Evolutionary conservation across 2,113 vertebrate species (phyloP), one percentile per base, ranked within the genome.

Genomic region (Emydocephalus ijimae): DNA sequence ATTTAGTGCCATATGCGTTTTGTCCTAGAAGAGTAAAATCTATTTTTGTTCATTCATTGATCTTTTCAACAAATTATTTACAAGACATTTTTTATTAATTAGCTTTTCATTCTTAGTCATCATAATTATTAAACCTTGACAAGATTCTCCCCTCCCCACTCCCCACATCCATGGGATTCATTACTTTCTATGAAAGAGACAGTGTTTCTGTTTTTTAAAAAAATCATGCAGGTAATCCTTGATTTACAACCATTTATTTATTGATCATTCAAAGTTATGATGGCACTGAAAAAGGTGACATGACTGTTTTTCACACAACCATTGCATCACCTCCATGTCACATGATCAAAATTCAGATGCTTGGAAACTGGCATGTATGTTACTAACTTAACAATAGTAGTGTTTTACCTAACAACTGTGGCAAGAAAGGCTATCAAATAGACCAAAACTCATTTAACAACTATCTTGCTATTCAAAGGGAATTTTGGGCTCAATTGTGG

Each of bases 21-120:
- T 64, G 6, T 52, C 61, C 21, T 52, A 29, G 59, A n/a, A 90
- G 20, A 90, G 21, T 48, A 45, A 90, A 61, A 64, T 11, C 20
- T 52, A 18, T 18, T 48, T 26, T 45, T 10, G 24, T 74, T 50
- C 48, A 52, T 90, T 43, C 88, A 89, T n/a, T 56, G 52, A 34
- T 29, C 23, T 23, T 74, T 90, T 74, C 48, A 54, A 11, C n/a
- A 74, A 74, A 69, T 74, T 48, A 69, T 64, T 48, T 81, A 48
- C 11, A 81, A 90, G 50, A 85, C 24, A 90, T 54, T 90, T 21
- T 55, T 81, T 81, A 81, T 55, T 90, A 90, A 90, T 81, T 24
- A 91, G 81, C 45, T 86, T 59, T 91, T 57, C 55, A 59, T 91
- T 91, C 57, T 91, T 26, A 29, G 81, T 45, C 81, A 59, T 59